Evolutionary conservation across 2,888 invertebrate species (phyloP).

Genomic region (Erynnis tages): DNA sequence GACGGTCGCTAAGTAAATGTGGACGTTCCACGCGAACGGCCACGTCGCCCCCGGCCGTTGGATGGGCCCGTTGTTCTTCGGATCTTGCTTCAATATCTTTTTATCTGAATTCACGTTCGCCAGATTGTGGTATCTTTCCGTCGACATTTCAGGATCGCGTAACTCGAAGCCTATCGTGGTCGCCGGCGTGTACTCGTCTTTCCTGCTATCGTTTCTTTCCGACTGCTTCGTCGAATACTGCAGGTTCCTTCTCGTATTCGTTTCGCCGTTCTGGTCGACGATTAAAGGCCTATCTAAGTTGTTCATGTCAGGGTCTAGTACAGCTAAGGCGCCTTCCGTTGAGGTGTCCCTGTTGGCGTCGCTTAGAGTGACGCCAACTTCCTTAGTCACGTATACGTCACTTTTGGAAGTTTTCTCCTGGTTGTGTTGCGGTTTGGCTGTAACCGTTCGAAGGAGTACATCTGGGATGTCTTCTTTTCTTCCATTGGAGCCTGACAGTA

Average conservation of each 20-base stretch:
- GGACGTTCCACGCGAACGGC: constrained; percentile 95
- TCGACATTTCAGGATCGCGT: constrained; percentile 76
- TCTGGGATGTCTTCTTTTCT: constrained; percentile 91
- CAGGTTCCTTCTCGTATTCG: constrained; percentile 74
- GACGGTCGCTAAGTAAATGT: constrained; percentile 92
- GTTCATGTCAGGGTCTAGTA: constrained; percentile 76
- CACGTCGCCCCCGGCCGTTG: constrained; percentile 84
- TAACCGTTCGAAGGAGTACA: constrained; percentile 86
- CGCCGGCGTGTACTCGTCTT: constrained; percentile 65
- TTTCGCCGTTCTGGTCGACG: constrained; percentile 74
- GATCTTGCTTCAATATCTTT: constrained; percentile 67
- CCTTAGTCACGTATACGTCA: constrained; percentile 68
- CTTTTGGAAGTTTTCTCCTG: constrained; percentile 71
- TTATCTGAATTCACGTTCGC: constrained; percentile 82
- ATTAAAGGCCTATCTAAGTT: constrained; percentile 76
- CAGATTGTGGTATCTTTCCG: constrained; percentile 80
- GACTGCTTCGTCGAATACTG: constrained; percentile 67
- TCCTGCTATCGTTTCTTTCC: constrained; percentile 59
- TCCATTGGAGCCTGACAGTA: constrained; percentile 92
- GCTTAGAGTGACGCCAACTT: constrained; percentile 69
- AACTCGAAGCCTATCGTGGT: constrained; percentile 74
- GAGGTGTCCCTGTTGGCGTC: constrained; percentile 67
- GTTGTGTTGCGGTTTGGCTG: constrained; percentile 77
- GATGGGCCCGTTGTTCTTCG: constrained; percentile 56
- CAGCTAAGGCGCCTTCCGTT: constrained; percentile 75